A percentile compares a stretch with the other conserved stretches of the same genome.
Conservation (phyloP, 2,797 vertebrate species). For the Loris lydekkerianus region DNA sequence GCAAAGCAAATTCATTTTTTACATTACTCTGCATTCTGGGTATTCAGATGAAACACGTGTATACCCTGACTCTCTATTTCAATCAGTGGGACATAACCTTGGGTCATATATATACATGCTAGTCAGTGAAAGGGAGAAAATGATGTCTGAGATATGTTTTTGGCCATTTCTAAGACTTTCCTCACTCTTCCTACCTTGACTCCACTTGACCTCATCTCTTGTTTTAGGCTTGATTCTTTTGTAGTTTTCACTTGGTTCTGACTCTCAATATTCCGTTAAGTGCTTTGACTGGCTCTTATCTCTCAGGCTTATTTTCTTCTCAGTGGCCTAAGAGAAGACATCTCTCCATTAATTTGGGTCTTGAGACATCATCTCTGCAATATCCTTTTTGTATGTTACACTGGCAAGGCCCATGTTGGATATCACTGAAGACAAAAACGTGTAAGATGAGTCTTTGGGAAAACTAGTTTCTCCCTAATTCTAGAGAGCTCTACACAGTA, state of each 20-base stretch:
- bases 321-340: neutral
- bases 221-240: neutral
- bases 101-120: neutral
- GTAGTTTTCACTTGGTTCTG: neutral
- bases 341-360: neutral
- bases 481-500: neutral
- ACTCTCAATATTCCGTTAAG: neutral
- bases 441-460: neutral
- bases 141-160: neutral
- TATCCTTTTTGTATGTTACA: neutral
- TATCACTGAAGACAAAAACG: neutral
- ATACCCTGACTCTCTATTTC: neutral
- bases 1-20: constrained; percentile 22
- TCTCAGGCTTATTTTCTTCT: neutral
- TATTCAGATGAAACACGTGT: neutral
- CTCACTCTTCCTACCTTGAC: neutral
- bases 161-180: neutral
- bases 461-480: neutral
- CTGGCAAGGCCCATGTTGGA: neutral
- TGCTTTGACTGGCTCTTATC: neutral
- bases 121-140: neutral
- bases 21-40: neutral
- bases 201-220: neutral
- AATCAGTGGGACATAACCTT: neutral
- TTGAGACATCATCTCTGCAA: neutral